phyloP scores from a whole-genome alignment of 2,113 vertebrate species.

The Charadrius vociferus region DNA sequence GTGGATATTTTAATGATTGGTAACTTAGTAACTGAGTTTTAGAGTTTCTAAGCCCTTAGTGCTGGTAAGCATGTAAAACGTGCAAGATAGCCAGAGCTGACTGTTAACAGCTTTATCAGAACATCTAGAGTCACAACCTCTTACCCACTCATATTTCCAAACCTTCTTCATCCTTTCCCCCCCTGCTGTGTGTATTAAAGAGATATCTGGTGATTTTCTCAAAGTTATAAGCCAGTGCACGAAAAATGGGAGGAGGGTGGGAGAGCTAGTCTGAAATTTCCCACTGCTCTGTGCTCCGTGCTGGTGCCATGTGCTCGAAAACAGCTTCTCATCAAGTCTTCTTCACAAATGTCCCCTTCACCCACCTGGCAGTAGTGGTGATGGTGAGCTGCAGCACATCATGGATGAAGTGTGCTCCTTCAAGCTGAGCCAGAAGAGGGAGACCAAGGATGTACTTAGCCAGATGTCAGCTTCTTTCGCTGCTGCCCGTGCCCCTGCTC shows the following conservation, averaged over 20 bases:
- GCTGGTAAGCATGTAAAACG: rapidly evolving
- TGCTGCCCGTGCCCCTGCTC: background rate
- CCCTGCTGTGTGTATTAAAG: background rate
- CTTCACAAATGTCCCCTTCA: background rate
- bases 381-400: background rate
- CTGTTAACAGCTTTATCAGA: background rate
- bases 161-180: background rate
- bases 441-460: conserved; percentile 48
- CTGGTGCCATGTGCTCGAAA: rapidly evolving
- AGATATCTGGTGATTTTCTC: background rate
- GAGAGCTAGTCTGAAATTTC: background rate
- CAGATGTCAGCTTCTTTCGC: background rate
- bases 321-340: rapidly evolving
- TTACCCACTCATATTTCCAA: background rate
- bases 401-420: background rate
- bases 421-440: conserved; percentile 57
- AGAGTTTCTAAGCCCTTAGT: background rate
- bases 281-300: background rate
- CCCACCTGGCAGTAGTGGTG: background rate
- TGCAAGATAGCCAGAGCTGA: background rate
- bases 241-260: rapidly evolving
- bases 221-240: background rate
- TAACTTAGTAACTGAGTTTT: background rate
- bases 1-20: background rate
- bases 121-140: background rate